Percentiles rank a stretch among this genome's conserved stretches.
phyloP scores from a whole-genome alignment of 2,797 vertebrate genomes.

The Neostethus bicornis region DNA sequence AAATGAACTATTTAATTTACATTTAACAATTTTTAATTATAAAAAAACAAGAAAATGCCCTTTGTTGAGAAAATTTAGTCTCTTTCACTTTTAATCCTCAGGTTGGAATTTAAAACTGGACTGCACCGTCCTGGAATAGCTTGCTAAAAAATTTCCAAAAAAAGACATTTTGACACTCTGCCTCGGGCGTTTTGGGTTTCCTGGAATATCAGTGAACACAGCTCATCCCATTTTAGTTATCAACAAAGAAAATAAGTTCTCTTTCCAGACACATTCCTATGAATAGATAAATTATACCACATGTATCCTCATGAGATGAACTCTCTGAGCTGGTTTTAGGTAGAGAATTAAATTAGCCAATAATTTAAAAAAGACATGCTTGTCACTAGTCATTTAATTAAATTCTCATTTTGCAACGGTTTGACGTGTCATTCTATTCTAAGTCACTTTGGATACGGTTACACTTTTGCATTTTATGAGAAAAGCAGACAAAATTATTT shows the following conservation, averaged over 20 bases:
- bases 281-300: conserved; percentile 19
- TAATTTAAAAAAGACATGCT: conserved; percentile 21
- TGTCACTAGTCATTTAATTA: conserved; percentile 30
- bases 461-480: not conserved
- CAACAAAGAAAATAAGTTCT: conserved; percentile 20
- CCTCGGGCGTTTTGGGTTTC: conserved; percentile 26
- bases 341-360: conserved; percentile 16
- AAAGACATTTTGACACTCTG: conserved; percentile 20
- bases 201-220: conserved; percentile 40
- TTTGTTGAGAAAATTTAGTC: conserved; percentile 1
- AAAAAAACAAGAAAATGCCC: not conserved
- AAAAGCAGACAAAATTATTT: conserved; percentile 5
- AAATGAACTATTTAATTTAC: not conserved
- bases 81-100: conserved; percentile 16
- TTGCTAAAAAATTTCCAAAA: conserved; percentile 22
- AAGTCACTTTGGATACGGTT: conserved; percentile 4
- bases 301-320: conserved; percentile 20
- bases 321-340: conserved; percentile 12
- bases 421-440: conserved; percentile 16
- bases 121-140: conserved; percentile 38
- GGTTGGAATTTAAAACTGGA: conserved; percentile 19
- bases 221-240: conserved; percentile 9
- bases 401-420: conserved; percentile 9
- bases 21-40: not conserved
- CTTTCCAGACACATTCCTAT: conserved; percentile 22